Percentiles rank a stretch among this genome's conserved stretches.
phyloP scores from a whole-genome alignment of 2,113 vertebrate species.

The Athene noctua region DNA sequence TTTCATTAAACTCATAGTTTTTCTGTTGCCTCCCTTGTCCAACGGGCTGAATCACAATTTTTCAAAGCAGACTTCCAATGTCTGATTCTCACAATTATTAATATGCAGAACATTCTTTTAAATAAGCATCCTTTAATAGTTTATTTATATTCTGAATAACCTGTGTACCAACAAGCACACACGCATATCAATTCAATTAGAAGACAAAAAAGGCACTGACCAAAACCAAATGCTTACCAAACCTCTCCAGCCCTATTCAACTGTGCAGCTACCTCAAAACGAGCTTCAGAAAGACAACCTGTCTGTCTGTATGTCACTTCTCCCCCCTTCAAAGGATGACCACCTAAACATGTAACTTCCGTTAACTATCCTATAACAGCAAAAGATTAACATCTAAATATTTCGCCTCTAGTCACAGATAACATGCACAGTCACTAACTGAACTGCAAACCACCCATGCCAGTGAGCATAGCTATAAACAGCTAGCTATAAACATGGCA shows the following conservation, averaged over 20 bases:
- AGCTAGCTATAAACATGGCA: background rate
- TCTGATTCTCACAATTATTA: background rate
- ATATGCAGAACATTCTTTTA: background rate
- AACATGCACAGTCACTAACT: accelerated
- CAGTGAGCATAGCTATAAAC: background rate
- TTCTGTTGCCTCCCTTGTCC: background rate
- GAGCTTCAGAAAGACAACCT: background rate
- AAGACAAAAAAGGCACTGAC: background rate
- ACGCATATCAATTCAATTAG: background rate
- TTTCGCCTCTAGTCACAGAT: background rate
- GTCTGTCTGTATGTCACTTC: background rate
- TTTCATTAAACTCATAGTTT: background rate
- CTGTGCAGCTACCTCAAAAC: background rate
- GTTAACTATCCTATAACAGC: background rate
- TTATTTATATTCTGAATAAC: background rate
- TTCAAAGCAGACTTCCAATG: background rate
- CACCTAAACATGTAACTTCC: background rate
- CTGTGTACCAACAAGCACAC: background rate
- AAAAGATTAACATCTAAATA: background rate
- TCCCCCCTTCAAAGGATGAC: background rate
- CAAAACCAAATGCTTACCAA: background rate
- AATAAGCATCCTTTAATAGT: background rate
- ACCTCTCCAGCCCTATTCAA: background rate
- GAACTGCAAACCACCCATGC: background rate
- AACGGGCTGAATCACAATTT: background rate